Percentiles rank a stretch among this genome's conserved stretches.
Conservation (phyloP, 2,113 vertebrate genomes). For the Aptenodytes forsteri region DNA sequence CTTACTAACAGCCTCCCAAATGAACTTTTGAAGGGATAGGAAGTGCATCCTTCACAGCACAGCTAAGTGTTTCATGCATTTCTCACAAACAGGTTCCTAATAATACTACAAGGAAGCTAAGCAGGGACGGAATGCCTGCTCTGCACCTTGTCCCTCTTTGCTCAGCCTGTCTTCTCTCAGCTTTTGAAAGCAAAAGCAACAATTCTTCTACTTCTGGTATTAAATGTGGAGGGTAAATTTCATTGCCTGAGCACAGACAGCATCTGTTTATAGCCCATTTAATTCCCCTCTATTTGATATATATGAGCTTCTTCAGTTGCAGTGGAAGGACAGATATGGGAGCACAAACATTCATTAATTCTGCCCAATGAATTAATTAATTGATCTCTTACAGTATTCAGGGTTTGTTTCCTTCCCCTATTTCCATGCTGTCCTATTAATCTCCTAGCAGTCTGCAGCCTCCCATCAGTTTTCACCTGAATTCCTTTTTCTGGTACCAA, state of each 20-base stretch:
- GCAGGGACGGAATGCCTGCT: not conserved
- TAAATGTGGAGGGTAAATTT: conserved; percentile 49
- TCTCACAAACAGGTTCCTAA: not conserved
- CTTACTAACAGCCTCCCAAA: not conserved
- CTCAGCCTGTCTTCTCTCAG: not conserved
- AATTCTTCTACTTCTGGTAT: not conserved
- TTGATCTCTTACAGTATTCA: not conserved
- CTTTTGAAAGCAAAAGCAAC: not conserved
- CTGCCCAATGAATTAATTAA: not conserved
- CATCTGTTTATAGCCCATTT: conserved; percentile 78
- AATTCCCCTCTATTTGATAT: conserved; percentile 69
- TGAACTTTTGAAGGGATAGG: not conserved
- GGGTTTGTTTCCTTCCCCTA: not conserved
- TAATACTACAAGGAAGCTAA: not conserved
- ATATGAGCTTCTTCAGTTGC: conserved; percentile 70
- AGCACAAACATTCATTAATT: conserved; percentile 53
- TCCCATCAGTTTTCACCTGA: not conserved
- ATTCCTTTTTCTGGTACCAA: not conserved
- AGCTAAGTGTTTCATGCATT: no score
- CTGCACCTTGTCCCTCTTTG: not conserved
- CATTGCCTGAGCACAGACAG: conserved; percentile 66
- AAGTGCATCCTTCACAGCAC: not conserved
- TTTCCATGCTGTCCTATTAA: not conserved
- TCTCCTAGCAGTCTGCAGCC: not conserved
- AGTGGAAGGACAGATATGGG: conserved; percentile 79